These are phyloP conservation scores for Ichneumoninae sp. DNA, from an alignment of 2,888 invertebrate genomes.

Conservation along the genomic window DNA sequence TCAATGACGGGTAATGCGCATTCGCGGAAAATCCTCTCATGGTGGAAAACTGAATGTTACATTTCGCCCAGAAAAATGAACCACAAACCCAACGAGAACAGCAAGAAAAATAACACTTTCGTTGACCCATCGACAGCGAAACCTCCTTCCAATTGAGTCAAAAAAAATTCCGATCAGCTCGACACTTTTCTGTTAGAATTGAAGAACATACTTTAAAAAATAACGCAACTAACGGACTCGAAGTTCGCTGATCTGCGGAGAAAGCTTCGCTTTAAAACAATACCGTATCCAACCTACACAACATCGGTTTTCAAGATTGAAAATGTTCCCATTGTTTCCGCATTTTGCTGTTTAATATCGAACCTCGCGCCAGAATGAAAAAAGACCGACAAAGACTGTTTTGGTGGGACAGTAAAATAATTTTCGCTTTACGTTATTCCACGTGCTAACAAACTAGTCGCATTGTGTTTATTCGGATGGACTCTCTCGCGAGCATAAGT, in stretches of 20 bases:
- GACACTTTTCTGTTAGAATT: too few relatives aligned
- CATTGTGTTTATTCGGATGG: slow-evolving; percentile 14
- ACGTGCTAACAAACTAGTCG: background rate
- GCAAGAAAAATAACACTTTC: too few relatives aligned
- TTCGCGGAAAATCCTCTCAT: too few relatives aligned
- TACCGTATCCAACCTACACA: background rate
- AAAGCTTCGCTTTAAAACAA: background rate
- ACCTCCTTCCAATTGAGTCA: too few relatives aligned
- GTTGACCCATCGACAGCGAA: too few relatives aligned
- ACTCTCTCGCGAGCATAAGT: slow-evolving; percentile 17
- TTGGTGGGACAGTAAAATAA: background rate
- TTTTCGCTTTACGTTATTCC: background rate
- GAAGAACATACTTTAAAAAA: background rate
- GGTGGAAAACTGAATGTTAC: too few relatives aligned
- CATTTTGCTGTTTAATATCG: background rate
- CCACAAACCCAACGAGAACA: too few relatives aligned
- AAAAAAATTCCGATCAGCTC: background rate
- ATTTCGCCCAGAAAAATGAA: too few relatives aligned
- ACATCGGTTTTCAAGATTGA: background rate
- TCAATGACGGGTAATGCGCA: too few relatives aligned
- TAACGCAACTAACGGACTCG: slow-evolving; percentile 6
- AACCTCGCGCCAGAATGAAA: background rate
- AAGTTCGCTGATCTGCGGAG: slow-evolving; percentile 2
- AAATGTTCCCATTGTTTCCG: background rate
- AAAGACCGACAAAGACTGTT: background rate